A percentile compares a stretch with the other conserved stretches of the same genome.
Conservation (phyloP, 2,113 vertebrate species). For the Larimichthys crocea region DNA sequence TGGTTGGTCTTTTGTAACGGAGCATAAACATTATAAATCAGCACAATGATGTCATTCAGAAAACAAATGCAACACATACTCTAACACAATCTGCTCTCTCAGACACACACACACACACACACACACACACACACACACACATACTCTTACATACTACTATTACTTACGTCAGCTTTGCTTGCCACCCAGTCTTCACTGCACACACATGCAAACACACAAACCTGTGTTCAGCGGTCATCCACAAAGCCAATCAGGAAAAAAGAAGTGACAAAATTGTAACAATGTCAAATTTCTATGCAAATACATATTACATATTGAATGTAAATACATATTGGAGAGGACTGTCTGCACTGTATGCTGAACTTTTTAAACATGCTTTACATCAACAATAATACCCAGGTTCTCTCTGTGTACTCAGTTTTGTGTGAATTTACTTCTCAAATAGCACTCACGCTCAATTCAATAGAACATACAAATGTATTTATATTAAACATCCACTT, state of each 20-base stretch:
- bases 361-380: background rate
- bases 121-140: no score
- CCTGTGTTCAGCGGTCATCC: background rate
- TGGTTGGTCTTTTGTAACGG: background rate
- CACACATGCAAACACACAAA: slow-evolving; percentile 19
- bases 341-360: background rate
- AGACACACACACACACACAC: background rate
- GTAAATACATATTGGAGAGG: background rate
- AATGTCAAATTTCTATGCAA: background rate
- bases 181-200: background rate
- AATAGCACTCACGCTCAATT: no score
- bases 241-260: background rate
- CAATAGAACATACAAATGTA: no score
- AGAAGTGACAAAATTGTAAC: background rate
- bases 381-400: background rate
- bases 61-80: background rate
- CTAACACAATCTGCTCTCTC: background rate
- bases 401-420: background rate
- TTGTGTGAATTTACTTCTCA: background rate
- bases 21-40: background rate
- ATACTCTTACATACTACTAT: no score
- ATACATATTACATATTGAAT: no score
- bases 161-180: background rate
- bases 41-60: background rate
- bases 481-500: no score